Evolutionary conservation across 2,888 invertebrate genomes (phyloP).

Genomic region (Drosophila paranaensis): DNA sequence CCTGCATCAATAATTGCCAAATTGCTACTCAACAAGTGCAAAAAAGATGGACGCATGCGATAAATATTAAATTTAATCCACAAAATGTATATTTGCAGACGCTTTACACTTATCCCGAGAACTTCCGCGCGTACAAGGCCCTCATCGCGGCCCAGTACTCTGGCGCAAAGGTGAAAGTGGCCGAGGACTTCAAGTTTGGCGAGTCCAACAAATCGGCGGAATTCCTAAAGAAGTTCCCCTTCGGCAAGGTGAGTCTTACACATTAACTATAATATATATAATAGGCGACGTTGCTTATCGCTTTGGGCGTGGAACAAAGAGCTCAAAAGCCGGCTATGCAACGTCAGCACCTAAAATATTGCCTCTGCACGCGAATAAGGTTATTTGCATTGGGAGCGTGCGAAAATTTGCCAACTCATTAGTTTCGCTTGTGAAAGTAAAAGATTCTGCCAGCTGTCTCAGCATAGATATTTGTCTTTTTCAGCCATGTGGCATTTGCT

Average conservation of each 20-base stretch:
- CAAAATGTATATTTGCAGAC: constrained; percentile 85
- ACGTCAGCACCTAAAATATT: constrained; percentile 62
- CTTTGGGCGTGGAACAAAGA: constrained; percentile 24
- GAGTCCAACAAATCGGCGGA: constrained; percentile 95
- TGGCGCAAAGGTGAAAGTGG: constrained; percentile 93
- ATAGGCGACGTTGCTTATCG: neutral
- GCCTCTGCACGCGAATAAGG: neutral
- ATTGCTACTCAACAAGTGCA: constrained; percentile 7
- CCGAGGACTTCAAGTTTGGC: constrained; percentile 95
- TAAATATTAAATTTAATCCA: constrained; percentile 30
- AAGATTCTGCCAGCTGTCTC: no score
- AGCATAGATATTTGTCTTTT: neutral
- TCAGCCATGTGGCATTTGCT: neutral
- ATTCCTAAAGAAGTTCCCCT: constrained; percentile 97
- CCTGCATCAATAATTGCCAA: constrained; percentile 46
- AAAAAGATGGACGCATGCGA: neutral
- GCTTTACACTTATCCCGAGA: constrained; percentile 98
- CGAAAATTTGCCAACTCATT: neutral
- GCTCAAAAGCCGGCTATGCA: constrained; percentile 48
- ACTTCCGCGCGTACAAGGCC: constrained; percentile 99
- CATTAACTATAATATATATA: neutral
- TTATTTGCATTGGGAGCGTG: neutral
- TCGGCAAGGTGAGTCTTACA: constrained; percentile 92
- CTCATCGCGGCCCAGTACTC: constrained; percentile 99
- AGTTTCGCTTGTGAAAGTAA: neutral